Percentiles rank a stretch among this genome's conserved stretches.
These are phyloP conservation scores for Triplophysa dalaica DNA, from an alignment of 2,113 vertebrate species.

Conservation along the genomic window DNA sequence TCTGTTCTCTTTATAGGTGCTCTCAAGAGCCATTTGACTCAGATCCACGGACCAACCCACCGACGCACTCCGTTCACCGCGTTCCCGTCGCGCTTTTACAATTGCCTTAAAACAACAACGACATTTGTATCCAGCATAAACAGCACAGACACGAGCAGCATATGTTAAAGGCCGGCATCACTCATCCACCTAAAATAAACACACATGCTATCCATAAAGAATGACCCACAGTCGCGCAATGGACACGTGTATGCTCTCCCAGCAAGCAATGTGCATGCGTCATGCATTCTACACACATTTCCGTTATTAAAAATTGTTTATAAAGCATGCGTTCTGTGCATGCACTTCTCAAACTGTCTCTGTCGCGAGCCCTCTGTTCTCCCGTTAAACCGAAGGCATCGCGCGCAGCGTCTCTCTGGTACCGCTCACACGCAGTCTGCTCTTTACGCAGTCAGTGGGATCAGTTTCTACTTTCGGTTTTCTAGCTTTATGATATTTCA, in stretches of 20 bases:
- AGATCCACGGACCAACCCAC: constrained; percentile 65
- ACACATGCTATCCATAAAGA: not conserved
- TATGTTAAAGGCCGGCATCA: not conserved
- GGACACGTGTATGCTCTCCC: not conserved
- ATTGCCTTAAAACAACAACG: constrained; percentile 9
- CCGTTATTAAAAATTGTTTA: not conserved
- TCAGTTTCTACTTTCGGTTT: constrained; percentile 94
- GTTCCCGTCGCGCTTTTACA: constrained; percentile 58
- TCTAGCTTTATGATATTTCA: constrained; percentile 98
- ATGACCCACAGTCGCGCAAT: not conserved
- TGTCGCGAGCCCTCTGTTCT: not conserved
- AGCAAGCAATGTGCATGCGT: not conserved
- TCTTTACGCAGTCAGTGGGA: constrained; percentile 69
- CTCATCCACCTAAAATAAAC: not conserved
- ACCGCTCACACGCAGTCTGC: constrained; percentile 18
- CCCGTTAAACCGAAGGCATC: constrained; percentile 51
- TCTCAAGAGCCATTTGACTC: constrained; percentile 58
- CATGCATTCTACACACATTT: not conserved
- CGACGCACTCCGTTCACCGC: constrained; percentile 63
- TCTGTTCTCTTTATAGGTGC: no score
- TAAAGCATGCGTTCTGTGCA: not conserved
- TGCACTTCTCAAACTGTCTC: not conserved
- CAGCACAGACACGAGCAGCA: not conserved
- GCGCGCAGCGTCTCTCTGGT: constrained; percentile 13
- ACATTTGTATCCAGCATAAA: not conserved